phyloP scores from a whole-genome alignment of 2,113 vertebrate species.

The Cettia cetti region DNA sequence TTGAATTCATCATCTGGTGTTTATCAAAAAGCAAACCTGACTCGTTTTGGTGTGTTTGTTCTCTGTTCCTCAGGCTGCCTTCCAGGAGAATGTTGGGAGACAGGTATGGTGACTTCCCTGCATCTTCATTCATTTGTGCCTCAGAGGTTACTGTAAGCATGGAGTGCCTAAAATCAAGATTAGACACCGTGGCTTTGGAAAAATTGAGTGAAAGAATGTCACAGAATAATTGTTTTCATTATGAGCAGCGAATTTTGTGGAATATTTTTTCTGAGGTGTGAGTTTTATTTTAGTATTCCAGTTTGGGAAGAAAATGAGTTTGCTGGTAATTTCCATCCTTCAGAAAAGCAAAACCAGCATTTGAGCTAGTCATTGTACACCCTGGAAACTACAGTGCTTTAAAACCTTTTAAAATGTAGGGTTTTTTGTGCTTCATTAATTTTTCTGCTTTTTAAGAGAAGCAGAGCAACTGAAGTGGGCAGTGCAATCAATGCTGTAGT shows the following conservation, averaged over 20 bases:
- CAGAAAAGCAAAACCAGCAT: background rate
- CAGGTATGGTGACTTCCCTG: slow-evolving; percentile 82
- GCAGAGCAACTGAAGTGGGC: background rate
- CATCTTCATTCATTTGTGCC: slow-evolving; percentile 55
- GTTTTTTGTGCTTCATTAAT: background rate
- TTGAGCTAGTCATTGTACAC: background rate
- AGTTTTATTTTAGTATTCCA: background rate
- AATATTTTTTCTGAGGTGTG: background rate
- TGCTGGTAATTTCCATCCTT: background rate
- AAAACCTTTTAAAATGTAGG: no score
- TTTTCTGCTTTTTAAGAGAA: background rate
- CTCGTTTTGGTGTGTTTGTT: slow-evolving; percentile 72
- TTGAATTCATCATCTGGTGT: slow-evolving; percentile 65
- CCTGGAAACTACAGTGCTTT: background rate
- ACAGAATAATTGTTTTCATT: background rate
- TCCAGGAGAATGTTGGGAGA: slow-evolving; percentile 99
- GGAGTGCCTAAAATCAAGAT: background rate
- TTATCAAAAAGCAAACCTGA: slow-evolving; percentile 65
- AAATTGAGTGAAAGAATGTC: background rate
- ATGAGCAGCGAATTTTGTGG: background rate
- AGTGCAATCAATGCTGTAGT: background rate
- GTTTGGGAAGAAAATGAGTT: background rate
- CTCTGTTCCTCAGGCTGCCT: slow-evolving; percentile 86
- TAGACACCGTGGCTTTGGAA: background rate
- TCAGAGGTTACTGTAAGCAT: slow-evolving; percentile 1